Percentiles rank a stretch among this genome's conserved stretches.
Evolutionary conservation across 2,113 vertebrate genomes (phyloP).

Genomic region (Marmota flaviventris): DNA sequence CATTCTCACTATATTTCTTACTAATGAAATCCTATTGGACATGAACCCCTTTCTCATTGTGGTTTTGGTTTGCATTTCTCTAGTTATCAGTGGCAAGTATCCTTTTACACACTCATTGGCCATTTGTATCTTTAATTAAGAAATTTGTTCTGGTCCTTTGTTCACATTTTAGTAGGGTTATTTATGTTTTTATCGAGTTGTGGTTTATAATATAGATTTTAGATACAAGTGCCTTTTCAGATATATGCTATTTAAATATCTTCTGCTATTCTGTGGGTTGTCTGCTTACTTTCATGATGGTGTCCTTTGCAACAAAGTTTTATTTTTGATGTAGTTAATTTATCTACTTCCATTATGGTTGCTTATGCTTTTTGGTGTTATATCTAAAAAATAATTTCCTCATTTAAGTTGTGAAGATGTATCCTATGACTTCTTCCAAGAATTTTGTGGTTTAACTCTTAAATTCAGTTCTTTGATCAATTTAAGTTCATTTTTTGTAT

Average conservation of each 20-base stretch:
- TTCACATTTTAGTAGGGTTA: background rate
- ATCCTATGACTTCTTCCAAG: background rate
- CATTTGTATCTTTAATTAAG: background rate
- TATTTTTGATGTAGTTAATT: background rate
- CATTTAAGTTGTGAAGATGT: background rate
- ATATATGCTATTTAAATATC: background rate
- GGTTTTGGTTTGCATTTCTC: background rate
- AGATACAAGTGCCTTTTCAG: background rate
- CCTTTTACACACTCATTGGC: background rate
- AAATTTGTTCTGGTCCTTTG: background rate
- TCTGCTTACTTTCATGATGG: background rate
- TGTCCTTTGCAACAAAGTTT: background rate
- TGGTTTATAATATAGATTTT: slow-evolving; percentile 9
- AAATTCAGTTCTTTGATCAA: background rate
- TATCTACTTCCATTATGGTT: background rate
- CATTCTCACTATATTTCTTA: background rate
- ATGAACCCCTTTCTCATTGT: background rate
- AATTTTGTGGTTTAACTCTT: background rate
- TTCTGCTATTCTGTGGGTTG: background rate
- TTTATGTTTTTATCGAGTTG: background rate
- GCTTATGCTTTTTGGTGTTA: background rate
- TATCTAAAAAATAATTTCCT: background rate
- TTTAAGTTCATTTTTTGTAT: background rate
- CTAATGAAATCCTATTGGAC: background rate
- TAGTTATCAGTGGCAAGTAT: background rate